Evolutionary conservation across 2,113 vertebrate genomes (phyloP).

Genomic region (Isurus oxyrinchus): DNA sequence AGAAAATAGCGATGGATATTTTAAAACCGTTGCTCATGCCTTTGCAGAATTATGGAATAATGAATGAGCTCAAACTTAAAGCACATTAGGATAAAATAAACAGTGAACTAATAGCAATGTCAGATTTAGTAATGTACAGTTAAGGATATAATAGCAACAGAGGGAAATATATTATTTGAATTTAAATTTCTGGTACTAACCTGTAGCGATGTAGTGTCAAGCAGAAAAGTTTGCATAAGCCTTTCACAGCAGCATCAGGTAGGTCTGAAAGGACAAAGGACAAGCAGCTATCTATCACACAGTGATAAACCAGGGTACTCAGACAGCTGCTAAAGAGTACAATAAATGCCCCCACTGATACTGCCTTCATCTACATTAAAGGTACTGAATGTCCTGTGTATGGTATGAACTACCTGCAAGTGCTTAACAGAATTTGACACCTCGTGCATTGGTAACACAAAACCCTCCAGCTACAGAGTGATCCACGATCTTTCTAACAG

Average conservation of each 20-base stretch:
- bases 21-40: background rate
- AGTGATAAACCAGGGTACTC: no score
- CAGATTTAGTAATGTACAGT: background rate
- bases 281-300: background rate
- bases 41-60: background rate
- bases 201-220: slow-evolving; percentile 89
- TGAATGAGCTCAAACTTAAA: background rate
- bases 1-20: background rate
- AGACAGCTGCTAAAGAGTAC: background rate
- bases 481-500: background rate
- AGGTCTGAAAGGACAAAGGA: slow-evolving; percentile 56
- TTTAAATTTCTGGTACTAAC: slow-evolving; percentile 50
- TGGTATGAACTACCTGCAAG: background rate
- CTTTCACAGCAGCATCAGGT: slow-evolving; percentile 85
- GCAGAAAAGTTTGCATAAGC: slow-evolving; percentile 91
- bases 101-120: background rate
- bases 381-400: background rate
- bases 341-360: background rate
- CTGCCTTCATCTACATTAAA: background rate
- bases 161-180: background rate
- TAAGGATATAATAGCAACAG: background rate
- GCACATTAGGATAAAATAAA: background rate
- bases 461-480: background rate
- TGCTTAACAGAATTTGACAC: background rate
- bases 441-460: background rate